Conservation (phyloP, 1,140 invertebrate species). For the Patella vulgata region DNA sequence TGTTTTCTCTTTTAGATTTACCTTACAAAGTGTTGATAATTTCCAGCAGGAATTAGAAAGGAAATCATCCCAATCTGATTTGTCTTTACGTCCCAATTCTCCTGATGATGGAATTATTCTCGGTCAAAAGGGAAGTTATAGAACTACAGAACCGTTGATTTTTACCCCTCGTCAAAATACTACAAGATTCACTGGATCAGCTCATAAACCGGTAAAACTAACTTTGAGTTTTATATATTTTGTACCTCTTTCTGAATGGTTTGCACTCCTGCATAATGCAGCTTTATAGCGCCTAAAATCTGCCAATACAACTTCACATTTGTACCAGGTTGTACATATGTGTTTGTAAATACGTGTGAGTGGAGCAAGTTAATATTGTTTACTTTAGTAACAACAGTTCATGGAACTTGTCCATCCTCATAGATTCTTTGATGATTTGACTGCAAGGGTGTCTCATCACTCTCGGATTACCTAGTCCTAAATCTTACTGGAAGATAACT, state of each 20-base stretch:
- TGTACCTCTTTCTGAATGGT: not conserved
- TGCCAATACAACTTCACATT: too few species aligned
- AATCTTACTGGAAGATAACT: too few species aligned
- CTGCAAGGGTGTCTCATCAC: too few species aligned
- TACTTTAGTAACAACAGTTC: too few species aligned
- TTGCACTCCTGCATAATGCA: not conserved
- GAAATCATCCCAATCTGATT: slow-evolving; percentile 26
- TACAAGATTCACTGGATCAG: not conserved
- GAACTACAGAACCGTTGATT: slow-evolving; percentile 8
- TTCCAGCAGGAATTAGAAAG: slow-evolving; percentile 42
- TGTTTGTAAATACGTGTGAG: too few species aligned
- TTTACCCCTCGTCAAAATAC: not conserved
- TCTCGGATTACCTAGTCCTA: too few species aligned
- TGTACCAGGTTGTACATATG: too few species aligned
- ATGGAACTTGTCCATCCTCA: too few species aligned
- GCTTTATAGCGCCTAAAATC: too few species aligned
- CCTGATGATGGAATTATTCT: slow-evolving; percentile 25
- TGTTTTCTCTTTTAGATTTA: slow-evolving; percentile 37
- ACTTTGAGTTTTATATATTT: not conserved
- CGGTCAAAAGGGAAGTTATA: slow-evolving; percentile 20
- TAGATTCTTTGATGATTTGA: too few species aligned
- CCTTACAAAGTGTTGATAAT: slow-evolving; percentile 48
- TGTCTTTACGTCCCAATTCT: slow-evolving; percentile 40
- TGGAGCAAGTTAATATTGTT: too few species aligned
- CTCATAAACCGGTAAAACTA: not conserved